Percentiles rank a stretch among this genome's conserved stretches.
Evolutionary conservation across 2,888 invertebrate genomes (phyloP).

Genomic region (Plebejus argus): DNA sequence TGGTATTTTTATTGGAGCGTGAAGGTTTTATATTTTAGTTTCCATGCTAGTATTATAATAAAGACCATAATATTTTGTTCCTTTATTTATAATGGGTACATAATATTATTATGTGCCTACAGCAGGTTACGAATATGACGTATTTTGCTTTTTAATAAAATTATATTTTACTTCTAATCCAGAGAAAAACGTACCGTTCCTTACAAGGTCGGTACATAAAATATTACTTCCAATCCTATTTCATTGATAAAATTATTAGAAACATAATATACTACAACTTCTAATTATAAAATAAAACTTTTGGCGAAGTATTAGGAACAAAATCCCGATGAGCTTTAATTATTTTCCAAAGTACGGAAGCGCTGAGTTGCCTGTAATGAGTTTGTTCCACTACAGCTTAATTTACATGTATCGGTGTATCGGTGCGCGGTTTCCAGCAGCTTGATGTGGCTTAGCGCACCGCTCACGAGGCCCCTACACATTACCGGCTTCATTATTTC

Average conservation of each 20-base stretch:
- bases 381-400: conserved; percentile 14
- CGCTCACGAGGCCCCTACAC: background rate
- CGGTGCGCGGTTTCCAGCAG: background rate
- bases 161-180: background rate
- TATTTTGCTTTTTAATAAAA: background rate
- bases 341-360: background rate
- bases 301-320: background rate
- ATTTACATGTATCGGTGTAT: conserved; percentile 11
- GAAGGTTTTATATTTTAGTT: background rate
- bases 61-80: background rate
- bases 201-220: no score
- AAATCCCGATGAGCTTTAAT: background rate
- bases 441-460: conserved; percentile 8
- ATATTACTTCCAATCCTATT: no score
- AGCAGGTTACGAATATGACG: background rate
- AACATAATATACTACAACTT: background rate
- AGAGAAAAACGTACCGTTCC: background rate
- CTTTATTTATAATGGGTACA: background rate
- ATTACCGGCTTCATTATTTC: no score
- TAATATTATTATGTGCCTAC: no score
- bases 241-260: background rate
- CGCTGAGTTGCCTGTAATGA: background rate
- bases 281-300: background rate
- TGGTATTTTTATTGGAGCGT: background rate
- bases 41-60: background rate